Evolutionary conservation across 2,113 vertebrate species (phyloP).

Genomic region (Spilogale gracilis): DNA sequence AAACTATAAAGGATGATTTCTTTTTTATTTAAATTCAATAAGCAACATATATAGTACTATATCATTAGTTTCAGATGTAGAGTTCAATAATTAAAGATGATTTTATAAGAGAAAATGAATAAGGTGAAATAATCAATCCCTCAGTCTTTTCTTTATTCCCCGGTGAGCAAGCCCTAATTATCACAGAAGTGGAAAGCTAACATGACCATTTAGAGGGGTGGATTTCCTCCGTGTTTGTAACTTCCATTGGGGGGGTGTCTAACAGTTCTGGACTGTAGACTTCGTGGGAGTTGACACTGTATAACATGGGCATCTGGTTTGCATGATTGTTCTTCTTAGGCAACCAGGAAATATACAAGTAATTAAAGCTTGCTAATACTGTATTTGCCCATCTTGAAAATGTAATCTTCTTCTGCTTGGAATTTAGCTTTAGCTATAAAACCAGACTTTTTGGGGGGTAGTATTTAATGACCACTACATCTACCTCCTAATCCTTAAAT

Average conservation of each 20-base stretch:
- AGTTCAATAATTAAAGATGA: background rate
- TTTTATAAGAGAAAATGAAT: background rate
- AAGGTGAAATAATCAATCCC: background rate
- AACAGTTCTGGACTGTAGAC: background rate
- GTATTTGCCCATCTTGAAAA: background rate
- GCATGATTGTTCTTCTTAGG: background rate
- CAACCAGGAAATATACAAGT: background rate
- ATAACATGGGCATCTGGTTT: background rate
- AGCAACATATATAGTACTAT: background rate
- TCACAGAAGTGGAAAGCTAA: background rate
- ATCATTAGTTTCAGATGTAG: background rate
- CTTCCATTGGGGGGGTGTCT: fast-evolving
- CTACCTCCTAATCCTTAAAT: background rate
- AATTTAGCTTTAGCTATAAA: background rate
- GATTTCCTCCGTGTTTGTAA: background rate
- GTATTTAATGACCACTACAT: fast-evolving
- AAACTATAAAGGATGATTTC: background rate
- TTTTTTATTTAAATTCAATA: background rate
- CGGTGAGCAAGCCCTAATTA: background rate
- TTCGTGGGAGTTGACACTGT: background rate
- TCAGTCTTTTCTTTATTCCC: background rate
- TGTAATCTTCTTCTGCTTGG: background rate
- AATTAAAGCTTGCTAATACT: background rate
- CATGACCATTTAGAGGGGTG: no score
- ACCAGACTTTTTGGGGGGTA: no score